phyloP scores from a whole-genome alignment of 1,140 invertebrate species.

The Tetragnatha versicolor region DNA sequence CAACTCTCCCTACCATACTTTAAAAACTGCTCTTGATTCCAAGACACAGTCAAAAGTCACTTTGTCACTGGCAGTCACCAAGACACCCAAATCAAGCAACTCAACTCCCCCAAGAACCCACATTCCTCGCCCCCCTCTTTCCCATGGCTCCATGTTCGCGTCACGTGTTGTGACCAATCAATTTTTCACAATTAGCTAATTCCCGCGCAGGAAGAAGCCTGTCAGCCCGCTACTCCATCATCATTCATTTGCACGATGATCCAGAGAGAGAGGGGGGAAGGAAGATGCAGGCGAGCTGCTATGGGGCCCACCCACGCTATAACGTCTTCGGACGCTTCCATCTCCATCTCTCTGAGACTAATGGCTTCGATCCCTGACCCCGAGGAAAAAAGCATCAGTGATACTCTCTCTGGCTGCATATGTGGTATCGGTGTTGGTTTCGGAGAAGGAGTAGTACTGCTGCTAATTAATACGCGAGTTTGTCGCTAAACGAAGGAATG shows the following conservation, averaged over 20 bases:
- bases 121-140: too few species aligned
- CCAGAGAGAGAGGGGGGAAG: neutral
- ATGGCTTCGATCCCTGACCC: conserved; percentile 47
- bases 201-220: neutral
- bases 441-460: neutral
- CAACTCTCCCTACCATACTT: too few species aligned
- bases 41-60: too few species aligned
- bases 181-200: conserved; percentile 30
- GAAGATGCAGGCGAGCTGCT: neutral
- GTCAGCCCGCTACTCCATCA: neutral
- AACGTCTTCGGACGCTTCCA: conserved; percentile 34
- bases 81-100: too few species aligned
- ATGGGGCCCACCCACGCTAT: conserved; percentile 41
- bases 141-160: neutral
- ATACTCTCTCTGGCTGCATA: neutral
- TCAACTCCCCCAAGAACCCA: too few species aligned
- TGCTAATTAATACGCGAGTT: too few species aligned
- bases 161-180: neutral
- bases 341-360: conserved; percentile 47
- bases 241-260: conserved; percentile 23
- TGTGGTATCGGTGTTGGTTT: neutral
- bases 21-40: too few species aligned
- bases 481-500: too few species aligned
- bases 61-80: too few species aligned
- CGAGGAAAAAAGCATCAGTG: too few species aligned